Evolutionary conservation across 1,140 invertebrate genomes (phyloP), one percentile per base, ranked within the genome.

Genomic region (Pogonognathellus flavescens): DNA sequence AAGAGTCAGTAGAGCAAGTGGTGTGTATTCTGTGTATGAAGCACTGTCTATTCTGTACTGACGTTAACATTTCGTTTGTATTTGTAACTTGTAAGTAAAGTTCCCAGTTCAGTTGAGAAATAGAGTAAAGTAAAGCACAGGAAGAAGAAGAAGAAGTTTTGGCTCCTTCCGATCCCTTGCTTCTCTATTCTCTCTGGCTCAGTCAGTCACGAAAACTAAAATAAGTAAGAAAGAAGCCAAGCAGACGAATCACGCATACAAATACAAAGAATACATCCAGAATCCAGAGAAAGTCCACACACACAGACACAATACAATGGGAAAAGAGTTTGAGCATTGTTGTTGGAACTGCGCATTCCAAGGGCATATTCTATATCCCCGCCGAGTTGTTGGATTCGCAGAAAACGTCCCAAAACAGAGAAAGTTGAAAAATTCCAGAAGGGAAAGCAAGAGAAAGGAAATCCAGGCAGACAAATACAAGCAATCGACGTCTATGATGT

Each of bases 341-440:
- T 76, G 70, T n/a, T 50, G 70, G 70, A 76, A 76, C 70, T 76
- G 70, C 70, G 70, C 70, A 76, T 76, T n/a, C n/a, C 2, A 9
- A 57, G 11, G 2, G n/a, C 2, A 13, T 57, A 41, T 41, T 6
- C 6, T 41, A 1, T 41, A 41, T 41, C 31, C 31, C 31, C 31
- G 31, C 6, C 53, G n/a, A 14, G 53, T 57, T 14, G 53, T 10
- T 57, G n/a, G 11, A 57, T n/a, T 57, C 11, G 2, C 53, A 14
- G 53, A n/a, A n/a, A 14, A 2, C 1, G 11, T 57, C 53, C 53
- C 53, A 57, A 57, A 57, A 57, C 53, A 13, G n/a, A n/a, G 53
- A n/a, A 57, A 57, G n/a, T 57, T 13, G 53, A n/a, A 14, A 57
- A 13, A n/a, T 57, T n/a, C 11, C 11, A 57, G 53, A n/a, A 57